Evolutionary conservation across 2,888 invertebrate genomes (phyloP).

Genomic region (Sarcophaga carnaria): DNA sequence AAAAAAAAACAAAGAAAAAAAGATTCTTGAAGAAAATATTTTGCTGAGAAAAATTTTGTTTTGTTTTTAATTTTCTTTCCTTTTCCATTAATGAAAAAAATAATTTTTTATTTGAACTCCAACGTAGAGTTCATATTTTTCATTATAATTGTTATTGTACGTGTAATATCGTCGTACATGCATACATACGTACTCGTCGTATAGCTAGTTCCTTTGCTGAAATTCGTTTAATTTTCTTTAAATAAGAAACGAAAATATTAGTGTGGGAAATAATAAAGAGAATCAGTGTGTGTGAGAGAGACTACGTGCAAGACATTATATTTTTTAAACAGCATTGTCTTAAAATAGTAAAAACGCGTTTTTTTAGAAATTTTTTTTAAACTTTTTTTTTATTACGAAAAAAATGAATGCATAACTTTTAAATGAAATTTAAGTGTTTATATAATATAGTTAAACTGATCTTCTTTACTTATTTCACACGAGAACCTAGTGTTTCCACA

Average conservation of each 20-base stretch:
- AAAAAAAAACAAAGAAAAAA: not conserved
- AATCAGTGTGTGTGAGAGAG: too few species aligned
- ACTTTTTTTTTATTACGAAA: too few species aligned
- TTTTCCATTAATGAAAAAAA: not conserved
- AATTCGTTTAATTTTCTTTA: not conserved
- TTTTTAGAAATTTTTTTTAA: too few species aligned
- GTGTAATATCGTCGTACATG: not conserved
- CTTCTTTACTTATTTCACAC: too few species aligned
- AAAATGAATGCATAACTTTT: too few species aligned
- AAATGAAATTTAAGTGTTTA: too few species aligned
- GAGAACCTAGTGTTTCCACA: too few species aligned
- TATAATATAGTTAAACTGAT: too few species aligned
- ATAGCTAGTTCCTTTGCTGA: not conserved
- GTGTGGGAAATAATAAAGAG: not conserved
- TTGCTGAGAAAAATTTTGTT: conserved; percentile 24
- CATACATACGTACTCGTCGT: not conserved
- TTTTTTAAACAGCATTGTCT: too few species aligned
- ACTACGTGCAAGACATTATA: too few species aligned
- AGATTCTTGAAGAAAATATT: conserved; percentile 3
- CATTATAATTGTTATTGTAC: conserved; percentile 30
- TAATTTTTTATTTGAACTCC: conserved; percentile 39
- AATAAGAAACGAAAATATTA: not conserved
- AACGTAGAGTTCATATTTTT: conserved; percentile 44
- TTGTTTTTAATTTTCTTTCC: not conserved
- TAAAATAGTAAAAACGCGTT: too few species aligned